Conservation (phyloP, 2,113 vertebrate species). For the Philantomba maxwellii region DNA sequence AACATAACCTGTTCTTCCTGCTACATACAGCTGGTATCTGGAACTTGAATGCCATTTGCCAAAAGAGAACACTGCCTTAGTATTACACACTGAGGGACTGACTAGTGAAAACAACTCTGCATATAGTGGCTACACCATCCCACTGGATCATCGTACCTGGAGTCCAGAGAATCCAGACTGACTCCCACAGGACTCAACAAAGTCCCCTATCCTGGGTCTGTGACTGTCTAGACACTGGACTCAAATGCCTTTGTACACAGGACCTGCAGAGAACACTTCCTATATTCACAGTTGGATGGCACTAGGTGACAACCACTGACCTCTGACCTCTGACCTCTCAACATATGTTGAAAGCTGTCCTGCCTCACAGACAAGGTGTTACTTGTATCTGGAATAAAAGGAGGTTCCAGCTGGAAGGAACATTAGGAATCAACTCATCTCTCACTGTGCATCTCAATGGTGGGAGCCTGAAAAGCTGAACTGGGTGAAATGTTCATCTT, state of each 20-base stretch:
- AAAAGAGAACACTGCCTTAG: conserved; percentile 40
- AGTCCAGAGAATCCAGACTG: background rate
- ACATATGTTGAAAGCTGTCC: background rate
- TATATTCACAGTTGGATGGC: background rate
- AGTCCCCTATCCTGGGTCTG: background rate
- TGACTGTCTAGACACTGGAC: background rate
- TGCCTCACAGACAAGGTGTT: background rate
- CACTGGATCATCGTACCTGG: background rate
- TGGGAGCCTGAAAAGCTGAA: background rate
- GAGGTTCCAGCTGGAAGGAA: background rate
- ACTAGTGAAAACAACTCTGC: background rate
- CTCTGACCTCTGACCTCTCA: conserved; percentile 1
- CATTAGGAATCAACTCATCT: conserved; percentile 6
- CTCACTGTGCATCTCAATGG: background rate
- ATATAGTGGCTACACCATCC: background rate
- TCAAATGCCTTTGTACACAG: background rate
- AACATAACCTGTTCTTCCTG: conserved; percentile 36
- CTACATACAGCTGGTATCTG: background rate
- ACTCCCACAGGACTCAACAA: background rate
- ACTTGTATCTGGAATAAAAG: background rate
- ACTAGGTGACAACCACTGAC: background rate
- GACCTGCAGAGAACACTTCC: background rate
- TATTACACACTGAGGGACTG: background rate
- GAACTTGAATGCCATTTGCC: conserved; percentile 38
- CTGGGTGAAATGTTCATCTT: background rate